Percentiles rank a stretch among this genome's conserved stretches.
These are phyloP conservation scores for Meghimatium bilineatum DNA, from an alignment of 2,888 invertebrate species.

Conservation along the genomic window DNA sequence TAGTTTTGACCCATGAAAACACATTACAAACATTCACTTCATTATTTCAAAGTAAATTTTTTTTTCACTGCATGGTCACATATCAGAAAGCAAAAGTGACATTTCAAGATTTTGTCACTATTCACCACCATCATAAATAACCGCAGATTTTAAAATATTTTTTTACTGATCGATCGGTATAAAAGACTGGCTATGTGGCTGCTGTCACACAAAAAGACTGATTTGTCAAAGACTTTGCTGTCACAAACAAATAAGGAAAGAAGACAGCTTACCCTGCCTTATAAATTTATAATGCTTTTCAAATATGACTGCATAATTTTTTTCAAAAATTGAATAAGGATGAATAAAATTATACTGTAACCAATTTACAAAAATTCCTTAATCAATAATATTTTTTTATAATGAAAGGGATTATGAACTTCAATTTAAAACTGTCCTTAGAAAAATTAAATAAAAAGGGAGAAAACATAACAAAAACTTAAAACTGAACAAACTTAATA, in stretches of 20 bases:
- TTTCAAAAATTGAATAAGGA: not conserved
- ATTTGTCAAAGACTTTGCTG: constrained; percentile 11
- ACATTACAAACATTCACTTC: not conserved
- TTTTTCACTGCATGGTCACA: not conserved
- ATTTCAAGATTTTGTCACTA: not conserved
- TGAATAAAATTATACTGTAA: not conserved
- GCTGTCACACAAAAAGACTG: constrained; percentile 45
- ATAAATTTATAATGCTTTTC: not conserved
- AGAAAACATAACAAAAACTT: constrained; percentile 19
- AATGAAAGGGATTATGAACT: not conserved
- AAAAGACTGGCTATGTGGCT: constrained; percentile 11
- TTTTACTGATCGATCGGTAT: not conserved
- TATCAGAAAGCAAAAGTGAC: not conserved
- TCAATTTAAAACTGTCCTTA: not conserved
- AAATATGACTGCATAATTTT: not conserved
- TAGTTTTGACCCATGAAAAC: not conserved
- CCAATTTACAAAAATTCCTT: not conserved
- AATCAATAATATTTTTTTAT: not conserved
- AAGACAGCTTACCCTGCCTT: not conserved
- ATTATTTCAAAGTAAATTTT: not conserved
- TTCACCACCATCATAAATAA: not conserved
- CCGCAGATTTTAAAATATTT: not conserved
- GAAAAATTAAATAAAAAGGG: constrained; percentile 1
- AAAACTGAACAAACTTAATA: constrained; percentile 45
- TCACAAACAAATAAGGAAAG: not conserved